Evolutionary conservation across 2,797 vertebrate species (phyloP).

Genomic region (Ibycter americanus): DNA sequence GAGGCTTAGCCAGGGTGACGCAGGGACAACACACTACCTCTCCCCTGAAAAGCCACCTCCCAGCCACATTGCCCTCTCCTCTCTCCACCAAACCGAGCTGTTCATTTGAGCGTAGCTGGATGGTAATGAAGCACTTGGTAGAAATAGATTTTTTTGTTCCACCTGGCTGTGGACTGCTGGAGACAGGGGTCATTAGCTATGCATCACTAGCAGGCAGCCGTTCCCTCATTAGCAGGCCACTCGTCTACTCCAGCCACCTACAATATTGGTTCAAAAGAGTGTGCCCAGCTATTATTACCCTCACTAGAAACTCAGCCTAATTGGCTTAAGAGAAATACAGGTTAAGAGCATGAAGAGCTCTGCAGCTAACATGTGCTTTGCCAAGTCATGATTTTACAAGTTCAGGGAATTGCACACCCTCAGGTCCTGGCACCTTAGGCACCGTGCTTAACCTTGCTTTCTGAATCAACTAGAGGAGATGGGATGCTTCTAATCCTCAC

Average conservation of each 20-base stretch:
- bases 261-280: constrained; percentile 51
- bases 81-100: neutral
- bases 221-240: constrained; percentile 49
- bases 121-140: neutral
- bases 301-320: constrained; percentile 40
- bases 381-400: constrained; percentile 43
- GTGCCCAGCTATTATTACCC: constrained; percentile 32
- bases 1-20: neutral
- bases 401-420: constrained; percentile 6
- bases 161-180: neutral
- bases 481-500: neutral
- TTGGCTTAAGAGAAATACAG: constrained; percentile 25
- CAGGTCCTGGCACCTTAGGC: neutral
- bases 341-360: constrained; percentile 30
- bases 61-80: neutral
- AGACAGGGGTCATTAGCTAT: constrained; percentile 42
- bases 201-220: constrained; percentile 34
- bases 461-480: neutral
- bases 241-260: constrained; percentile 17
- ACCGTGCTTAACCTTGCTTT: neutral
- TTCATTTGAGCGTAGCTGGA: neutral
- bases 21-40: rapidly evolving
- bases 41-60: neutral
- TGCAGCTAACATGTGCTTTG: neutral
- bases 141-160: constrained; percentile 23